These are phyloP conservation scores for Rhagoletis zephyria DNA, from an alignment of 1,140 invertebrate species.

Conservation along the genomic window DNA sequence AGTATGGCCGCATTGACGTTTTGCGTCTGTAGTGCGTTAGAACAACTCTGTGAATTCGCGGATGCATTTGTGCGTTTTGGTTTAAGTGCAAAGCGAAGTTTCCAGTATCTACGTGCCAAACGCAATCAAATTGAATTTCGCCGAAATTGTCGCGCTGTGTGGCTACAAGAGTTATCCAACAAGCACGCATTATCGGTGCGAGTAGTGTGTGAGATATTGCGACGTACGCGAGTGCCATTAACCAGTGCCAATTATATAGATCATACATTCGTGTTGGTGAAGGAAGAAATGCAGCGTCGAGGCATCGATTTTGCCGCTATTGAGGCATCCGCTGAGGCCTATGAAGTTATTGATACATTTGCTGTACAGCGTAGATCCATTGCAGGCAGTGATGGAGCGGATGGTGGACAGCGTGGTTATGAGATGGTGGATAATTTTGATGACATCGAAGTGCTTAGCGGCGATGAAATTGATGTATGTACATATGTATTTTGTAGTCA, in stretches of 20 bases:
- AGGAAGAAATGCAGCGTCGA: conserved; percentile 48
- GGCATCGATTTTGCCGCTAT: conserved; percentile 68
- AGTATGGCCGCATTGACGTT: conserved; percentile 68
- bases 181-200: conserved; percentile 31
- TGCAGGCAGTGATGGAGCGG: background rate
- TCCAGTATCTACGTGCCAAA: conserved; percentile 63
- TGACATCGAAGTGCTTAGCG: conserved; percentile 66
- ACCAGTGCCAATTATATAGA: conserved; percentile 24
- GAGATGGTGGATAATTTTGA: conserved; percentile 57
- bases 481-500: background rate
- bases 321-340: conserved; percentile 63
- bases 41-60: conserved; percentile 65
- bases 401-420: conserved; percentile 23
- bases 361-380: conserved; percentile 21
- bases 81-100: conserved; percentile 62
- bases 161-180: conserved; percentile 42
- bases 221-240: background rate
- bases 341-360: conserved; percentile 59
- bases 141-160: conserved; percentile 6
- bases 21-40: conserved; percentile 61
- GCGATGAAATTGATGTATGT: conserved; percentile 56
- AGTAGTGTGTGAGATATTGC: background rate
- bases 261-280: background rate
- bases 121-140: conserved; percentile 55
- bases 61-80: conserved; percentile 66